Percentiles rank a stretch among this genome's conserved stretches.
Conservation (phyloP, 1,140 invertebrate species). For the Adoxophyes honmai region DNA sequence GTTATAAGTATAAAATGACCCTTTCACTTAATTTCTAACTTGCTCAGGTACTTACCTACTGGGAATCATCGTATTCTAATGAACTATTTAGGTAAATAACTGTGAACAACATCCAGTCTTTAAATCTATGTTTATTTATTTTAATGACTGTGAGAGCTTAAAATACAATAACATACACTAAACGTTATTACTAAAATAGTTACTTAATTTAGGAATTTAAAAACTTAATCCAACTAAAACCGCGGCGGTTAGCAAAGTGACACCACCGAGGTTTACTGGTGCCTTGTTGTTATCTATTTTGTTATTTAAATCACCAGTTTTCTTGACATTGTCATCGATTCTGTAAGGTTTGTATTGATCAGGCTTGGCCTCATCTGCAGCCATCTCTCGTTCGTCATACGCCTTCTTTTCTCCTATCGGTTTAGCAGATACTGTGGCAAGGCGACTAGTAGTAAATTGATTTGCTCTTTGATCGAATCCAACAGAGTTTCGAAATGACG, state of each 20-base stretch:
- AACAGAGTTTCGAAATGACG: not conserved
- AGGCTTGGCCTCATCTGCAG: conserved; percentile 56
- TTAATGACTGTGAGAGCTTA: conserved; percentile 63
- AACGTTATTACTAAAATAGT: conserved; percentile 24
- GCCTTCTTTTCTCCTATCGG: conserved; percentile 38
- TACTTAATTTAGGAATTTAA: conserved; percentile 26
- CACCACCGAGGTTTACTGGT: conserved; percentile 30
- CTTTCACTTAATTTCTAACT: too few relatives aligned
- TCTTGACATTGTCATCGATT: conserved; percentile 43
- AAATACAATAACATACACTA: conserved; percentile 38
- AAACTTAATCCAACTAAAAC: conserved; percentile 37
- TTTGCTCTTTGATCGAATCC: not conserved
- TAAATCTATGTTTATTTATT: conserved; percentile 48
- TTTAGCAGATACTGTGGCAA: conserved; percentile 62
- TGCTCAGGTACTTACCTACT: too few relatives aligned
- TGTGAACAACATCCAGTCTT: conserved; percentile 20
- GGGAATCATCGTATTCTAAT: too few relatives aligned
- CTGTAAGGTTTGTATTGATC: conserved; percentile 55
- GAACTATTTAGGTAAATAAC: too few relatives aligned
- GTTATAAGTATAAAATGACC: too few relatives aligned
- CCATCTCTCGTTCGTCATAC: conserved; percentile 45
- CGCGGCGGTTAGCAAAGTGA: conserved; percentile 25
- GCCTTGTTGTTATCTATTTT: conserved; percentile 27
- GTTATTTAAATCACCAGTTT: conserved; percentile 20
- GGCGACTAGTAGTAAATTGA: conserved; percentile 44